Conservation (phyloP, 2,888 invertebrate genomes). For the Perizoma affinitatum region DNA sequence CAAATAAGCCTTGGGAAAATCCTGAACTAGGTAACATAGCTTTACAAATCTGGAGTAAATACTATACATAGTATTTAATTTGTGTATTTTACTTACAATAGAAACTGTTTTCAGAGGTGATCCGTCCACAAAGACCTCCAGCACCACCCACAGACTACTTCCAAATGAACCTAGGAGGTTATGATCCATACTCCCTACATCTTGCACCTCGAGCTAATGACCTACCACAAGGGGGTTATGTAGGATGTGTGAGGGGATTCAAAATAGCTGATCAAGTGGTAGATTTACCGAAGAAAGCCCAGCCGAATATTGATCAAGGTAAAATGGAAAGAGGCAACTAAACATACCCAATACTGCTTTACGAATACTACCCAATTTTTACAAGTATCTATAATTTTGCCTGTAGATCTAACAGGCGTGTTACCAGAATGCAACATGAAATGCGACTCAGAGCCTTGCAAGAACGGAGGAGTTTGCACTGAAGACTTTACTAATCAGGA, state of each 20-base stretch:
- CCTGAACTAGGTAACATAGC: constrained; percentile 87
- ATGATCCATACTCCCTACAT: constrained; percentile 89
- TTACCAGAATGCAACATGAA: constrained; percentile 94
- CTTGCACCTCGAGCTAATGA: constrained; percentile 64
- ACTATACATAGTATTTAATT: too few relatives aligned
- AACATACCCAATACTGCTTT: too few relatives aligned
- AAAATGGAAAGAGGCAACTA: constrained; percentile 34
- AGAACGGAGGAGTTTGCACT: constrained; percentile 93
- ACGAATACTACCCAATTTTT: background rate
- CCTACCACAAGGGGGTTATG: constrained; percentile 87
- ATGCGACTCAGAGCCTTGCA: constrained; percentile 94
- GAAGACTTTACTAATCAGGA: constrained; percentile 94
- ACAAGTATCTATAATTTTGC: too few relatives aligned
- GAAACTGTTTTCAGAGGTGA: constrained; percentile 86
- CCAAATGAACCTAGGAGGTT: constrained; percentile 94
- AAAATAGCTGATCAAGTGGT: constrained; percentile 92
- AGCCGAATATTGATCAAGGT: constrained; percentile 88
- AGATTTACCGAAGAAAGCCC: constrained; percentile 89
- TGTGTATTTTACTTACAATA: too few relatives aligned
- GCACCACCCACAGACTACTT: constrained; percentile 95
- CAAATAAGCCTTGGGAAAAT: constrained; percentile 94
- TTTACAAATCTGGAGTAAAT: too few relatives aligned
- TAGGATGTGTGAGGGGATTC: constrained; percentile 94
- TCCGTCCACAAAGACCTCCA: constrained; percentile 94
- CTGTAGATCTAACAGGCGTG: constrained; percentile 85